Evolutionary conservation across 2,797 vertebrate genomes (phyloP), one percentile per base, ranked within the genome.

Genomic region (Natrix natrix): DNA sequence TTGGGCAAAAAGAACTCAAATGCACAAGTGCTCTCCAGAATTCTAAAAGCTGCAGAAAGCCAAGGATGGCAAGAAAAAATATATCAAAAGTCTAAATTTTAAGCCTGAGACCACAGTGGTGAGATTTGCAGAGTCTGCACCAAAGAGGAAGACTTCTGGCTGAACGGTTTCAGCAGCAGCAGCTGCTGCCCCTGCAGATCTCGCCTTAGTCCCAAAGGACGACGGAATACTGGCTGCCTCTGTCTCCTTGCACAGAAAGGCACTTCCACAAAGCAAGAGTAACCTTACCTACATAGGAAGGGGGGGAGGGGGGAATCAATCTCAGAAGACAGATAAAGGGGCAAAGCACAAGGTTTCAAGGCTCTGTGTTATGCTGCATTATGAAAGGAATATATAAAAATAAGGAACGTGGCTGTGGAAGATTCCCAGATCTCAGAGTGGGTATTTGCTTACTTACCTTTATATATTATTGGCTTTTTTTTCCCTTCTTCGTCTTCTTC

Each of bases 391-490:
- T 11, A 83, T 24, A 12, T 83, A 22, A 48, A 48, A 22, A 48
- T 12, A 37, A 8, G 37, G 20, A 48, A 22, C 0, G 74, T 43
- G 37, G 4, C 37, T 11, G 8, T 83, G 74, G n/a, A 59, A 24
- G 2, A 20, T 20, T 32, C 22, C 12, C 17, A 59, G 54, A 12
- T 57, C 61, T 59, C 24, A 11, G 59, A 52, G 52, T 22, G 26
- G 5, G 12, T 63, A 88, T 16, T 32, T 93, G 11, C 83, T 90
- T 8, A 95, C 95, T 92, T 96, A 99, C 99, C 99, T 99, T 99
- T 99, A 96, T 99, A 99, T 91, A 98, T 98, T 89, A 98, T 96
- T 91, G 97, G 54, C 86, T 99, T 99, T 0, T 96, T 12, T 13
- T 55, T 10, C 12, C 12, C 55, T 55, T 20, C 98, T 94, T 98